A percentile compares a stretch with the other conserved stretches of the same genome.
These are phyloP conservation scores for Smutsia gigantea DNA, from an alignment of 2,797 vertebrate species.

Conservation along the genomic window DNA sequence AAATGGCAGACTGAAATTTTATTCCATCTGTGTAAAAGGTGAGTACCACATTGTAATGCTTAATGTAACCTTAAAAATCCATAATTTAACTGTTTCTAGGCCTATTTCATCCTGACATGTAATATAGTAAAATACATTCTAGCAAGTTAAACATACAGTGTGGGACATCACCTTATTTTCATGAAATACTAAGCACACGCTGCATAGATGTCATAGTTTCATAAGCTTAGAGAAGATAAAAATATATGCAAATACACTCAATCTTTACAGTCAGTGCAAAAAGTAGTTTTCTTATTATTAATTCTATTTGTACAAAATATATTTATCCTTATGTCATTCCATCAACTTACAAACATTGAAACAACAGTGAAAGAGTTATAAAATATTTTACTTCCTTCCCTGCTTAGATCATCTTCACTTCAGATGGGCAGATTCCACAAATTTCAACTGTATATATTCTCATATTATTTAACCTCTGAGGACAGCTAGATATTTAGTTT, in stretches of 20 bases:
- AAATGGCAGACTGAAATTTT: conserved; percentile 47
- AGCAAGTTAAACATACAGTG: not conserved
- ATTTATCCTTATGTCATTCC: not conserved
- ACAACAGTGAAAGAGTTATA: not conserved
- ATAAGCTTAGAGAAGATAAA: not conserved
- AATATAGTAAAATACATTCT: not conserved
- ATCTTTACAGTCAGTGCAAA: not conserved
- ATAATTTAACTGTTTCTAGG: conserved; percentile 33
- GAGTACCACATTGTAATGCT: not conserved
- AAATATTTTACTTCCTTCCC: not conserved
- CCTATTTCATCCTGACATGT: not conserved
- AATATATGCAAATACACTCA: not conserved
- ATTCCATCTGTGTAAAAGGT: conserved; percentile 62
- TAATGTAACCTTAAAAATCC: conserved; percentile 64
- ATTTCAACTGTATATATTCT: not conserved
- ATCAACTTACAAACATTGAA: not conserved
- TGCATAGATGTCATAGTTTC: not conserved
- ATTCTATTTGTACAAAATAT: not conserved
- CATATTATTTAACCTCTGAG: not conserved
- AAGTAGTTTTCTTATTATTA: not conserved
- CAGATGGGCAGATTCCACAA: not conserved
- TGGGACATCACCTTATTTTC: not conserved
- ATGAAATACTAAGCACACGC: conserved; percentile 5
- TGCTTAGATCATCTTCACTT: not conserved
- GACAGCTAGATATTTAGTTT: not conserved